Evolutionary conservation across 2,113 vertebrate genomes (phyloP), one percentile per base, ranked within the genome.

Genomic region (Zootoca vivipara): DNA sequence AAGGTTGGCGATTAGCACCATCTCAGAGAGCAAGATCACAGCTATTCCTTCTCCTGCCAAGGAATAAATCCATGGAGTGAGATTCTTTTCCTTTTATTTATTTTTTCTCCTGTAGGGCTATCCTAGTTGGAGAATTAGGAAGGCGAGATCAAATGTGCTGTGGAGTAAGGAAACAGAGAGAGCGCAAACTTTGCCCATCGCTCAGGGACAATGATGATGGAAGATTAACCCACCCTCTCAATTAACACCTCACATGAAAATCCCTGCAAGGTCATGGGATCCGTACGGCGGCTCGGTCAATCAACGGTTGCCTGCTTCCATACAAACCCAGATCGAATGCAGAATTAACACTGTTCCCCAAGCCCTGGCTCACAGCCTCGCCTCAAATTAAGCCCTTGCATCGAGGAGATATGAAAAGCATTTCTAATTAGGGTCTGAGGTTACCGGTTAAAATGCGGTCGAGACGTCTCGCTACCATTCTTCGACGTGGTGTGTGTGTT

Each of bases 401-500:
- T 96, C 96, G 94, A 96, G 94, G 96, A 98, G 98, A 99, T 99
- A 99, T 96, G 98, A 98, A 96, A 97, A 97, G 96, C 97, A 96
- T 98, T 98, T 98, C 97, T 99, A 99, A 99, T 98, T 97, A 98
- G 98, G 97, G 97, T 98, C 97, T 96, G 96, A 96, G 98, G 98
- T 99, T 97, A 98, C 97, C 95, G 97, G 98, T 98, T 98, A 97
- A 98, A 98, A 99, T 97, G 97, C 98, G 97, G 97, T 95, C 94
- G 95, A 97, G 97, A 97, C 98, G 96, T 97, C 97, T 97, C 97
- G 97, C 97, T 97, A 94, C 96, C 95, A 97, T 97, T 97, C 97
- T 97, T 97, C 96, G 98, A 92, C 95, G 35, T 18, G 79, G 69
- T 72, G 69, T 8, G 42, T 42, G 24, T 97, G 97, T 91, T 52